phyloP scores from a whole-genome alignment of 2,113 vertebrate genomes.

The Sinocyclocheilus grahami region DNA sequence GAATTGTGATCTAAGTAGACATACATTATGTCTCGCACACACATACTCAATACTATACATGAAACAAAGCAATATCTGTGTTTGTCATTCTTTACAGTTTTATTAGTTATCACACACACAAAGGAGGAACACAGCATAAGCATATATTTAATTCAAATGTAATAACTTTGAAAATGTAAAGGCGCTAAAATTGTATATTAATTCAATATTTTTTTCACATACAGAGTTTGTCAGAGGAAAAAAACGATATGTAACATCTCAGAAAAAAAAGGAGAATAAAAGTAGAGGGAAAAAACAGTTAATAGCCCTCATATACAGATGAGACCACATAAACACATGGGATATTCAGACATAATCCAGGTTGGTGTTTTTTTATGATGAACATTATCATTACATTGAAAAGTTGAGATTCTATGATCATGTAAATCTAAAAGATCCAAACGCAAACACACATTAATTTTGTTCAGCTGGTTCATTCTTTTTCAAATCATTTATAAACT shows the following conservation, averaged over 20 bases:
- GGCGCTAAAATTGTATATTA: constrained; percentile 62
- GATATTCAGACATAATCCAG: constrained; percentile 8
- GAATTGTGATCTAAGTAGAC: too few species aligned
- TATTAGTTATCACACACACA: background rate
- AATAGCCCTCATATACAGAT: constrained; percentile 68
- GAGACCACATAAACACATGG: constrained; percentile 46
- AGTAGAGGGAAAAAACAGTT: constrained; percentile 40
- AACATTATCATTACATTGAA: constrained; percentile 56
- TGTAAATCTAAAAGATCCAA: background rate
- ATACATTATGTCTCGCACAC: too few species aligned
- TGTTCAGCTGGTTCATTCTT: background rate
- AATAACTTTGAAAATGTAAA: constrained; percentile 68
- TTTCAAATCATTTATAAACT: background rate
- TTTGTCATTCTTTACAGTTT: too few species aligned
- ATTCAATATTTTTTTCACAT: constrained; percentile 29
- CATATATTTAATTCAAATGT: constrained; percentile 72
- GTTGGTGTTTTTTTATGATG: background rate
- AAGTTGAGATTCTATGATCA: constrained; percentile 26
- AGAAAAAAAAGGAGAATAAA: background rate
- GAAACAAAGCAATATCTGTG: too few species aligned
- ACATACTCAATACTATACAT: too few species aligned
- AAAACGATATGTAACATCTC: constrained; percentile 66
- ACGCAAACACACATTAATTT: background rate
- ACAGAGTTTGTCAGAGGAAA: constrained; percentile 56
- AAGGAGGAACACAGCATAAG: background rate